Conservation (phyloP, 2,113 vertebrate species). For the Cacatua alba region DNA sequence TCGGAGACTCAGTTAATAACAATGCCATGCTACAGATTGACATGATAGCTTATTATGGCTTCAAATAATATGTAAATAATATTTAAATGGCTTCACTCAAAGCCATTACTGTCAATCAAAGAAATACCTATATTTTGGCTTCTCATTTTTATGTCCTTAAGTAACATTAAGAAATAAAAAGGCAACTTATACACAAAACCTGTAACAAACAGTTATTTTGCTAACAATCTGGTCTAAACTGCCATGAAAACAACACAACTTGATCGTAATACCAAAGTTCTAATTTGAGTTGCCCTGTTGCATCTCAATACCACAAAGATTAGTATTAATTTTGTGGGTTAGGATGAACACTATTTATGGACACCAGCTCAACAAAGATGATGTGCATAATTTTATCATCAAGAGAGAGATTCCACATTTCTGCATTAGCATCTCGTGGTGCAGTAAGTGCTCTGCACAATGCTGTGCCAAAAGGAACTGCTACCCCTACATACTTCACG, state of each 20-base stretch:
- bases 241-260: constrained; percentile 14
- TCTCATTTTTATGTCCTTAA: constrained; percentile 57
- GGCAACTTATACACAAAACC: background rate
- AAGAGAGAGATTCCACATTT: background rate
- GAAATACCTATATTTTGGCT: constrained; percentile 51
- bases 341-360: background rate
- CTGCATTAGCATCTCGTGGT: background rate
- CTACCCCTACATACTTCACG: background rate
- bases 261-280: background rate
- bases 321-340: background rate
- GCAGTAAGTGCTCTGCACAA: background rate
- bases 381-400: background rate
- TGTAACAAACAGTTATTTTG: constrained; percentile 44
- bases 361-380: background rate
- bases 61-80: constrained; percentile 73
- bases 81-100: constrained; percentile 67
- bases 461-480: background rate
- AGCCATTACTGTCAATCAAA: constrained; percentile 62
- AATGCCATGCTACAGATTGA: constrained; percentile 37
- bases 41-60: constrained; percentile 44
- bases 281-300: background rate
- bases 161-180: constrained; percentile 49
- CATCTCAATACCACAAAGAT: background rate
- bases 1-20: constrained; percentile 31
- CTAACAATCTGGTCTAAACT: constrained; percentile 34